Evolutionary conservation across 2,888 invertebrate genomes (phyloP).

Genomic region (Apoderus coryli): DNA sequence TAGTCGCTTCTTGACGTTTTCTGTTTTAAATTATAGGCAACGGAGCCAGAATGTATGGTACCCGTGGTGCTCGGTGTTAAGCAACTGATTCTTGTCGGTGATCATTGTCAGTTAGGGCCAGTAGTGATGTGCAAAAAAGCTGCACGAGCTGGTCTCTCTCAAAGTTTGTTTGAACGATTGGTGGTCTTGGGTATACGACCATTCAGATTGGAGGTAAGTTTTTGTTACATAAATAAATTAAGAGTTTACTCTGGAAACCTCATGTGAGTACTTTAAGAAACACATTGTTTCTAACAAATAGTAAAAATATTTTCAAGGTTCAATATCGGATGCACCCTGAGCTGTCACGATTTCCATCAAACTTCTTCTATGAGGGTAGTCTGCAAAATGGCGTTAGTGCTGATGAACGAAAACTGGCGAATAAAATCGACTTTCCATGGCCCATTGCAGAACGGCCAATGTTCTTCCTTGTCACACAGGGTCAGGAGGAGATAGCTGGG

Average conservation of each 20-base stretch:
- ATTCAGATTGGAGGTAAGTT: slow-evolving; percentile 86
- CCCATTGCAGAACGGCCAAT: slow-evolving; percentile 92
- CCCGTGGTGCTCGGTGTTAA: slow-evolving; percentile 95
- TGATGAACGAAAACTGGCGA: slow-evolving; percentile 75
- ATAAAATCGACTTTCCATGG: slow-evolving; percentile 97
- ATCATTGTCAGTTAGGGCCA: slow-evolving; percentile 97
- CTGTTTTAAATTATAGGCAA: slow-evolving; percentile 39
- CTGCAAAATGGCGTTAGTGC: slow-evolving; percentile 98
- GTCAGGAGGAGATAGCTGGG: slow-evolving; percentile 97
- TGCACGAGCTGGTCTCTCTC: slow-evolving; percentile 89
- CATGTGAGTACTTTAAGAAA: too few species aligned
- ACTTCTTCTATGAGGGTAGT: slow-evolving; percentile 68
- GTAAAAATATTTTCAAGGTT: too few species aligned
- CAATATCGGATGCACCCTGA: slow-evolving; percentile 99
- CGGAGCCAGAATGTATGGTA: slow-evolving; percentile 97
- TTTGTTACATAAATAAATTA: too few species aligned
- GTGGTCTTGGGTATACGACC: slow-evolving; percentile 96
- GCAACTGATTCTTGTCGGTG: slow-evolving; percentile 93
- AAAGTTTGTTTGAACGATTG: slow-evolving; percentile 91
- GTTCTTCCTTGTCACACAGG: slow-evolving; percentile 97
- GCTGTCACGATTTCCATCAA: slow-evolving; percentile 92
- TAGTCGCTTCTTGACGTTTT: background rate
- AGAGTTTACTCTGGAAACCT: too few species aligned
- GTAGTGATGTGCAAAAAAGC: slow-evolving; percentile 99
- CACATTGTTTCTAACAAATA: too few species aligned